Conservation (phyloP, 23 tunicate species). For the Trididemnum nubilum region DNA sequence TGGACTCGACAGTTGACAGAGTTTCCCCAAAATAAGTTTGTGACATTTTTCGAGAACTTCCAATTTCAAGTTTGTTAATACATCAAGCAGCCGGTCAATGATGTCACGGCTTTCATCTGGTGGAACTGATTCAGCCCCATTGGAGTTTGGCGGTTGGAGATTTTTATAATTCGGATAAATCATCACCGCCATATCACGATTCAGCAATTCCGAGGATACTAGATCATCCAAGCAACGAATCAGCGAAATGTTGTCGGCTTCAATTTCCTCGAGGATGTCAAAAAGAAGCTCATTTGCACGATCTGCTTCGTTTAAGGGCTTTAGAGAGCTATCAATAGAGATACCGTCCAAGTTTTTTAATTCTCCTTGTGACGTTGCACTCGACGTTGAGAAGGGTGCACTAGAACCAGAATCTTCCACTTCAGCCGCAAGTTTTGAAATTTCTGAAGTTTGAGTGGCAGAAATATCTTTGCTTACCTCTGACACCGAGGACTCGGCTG, state of each 20-base stretch:
- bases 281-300: constrained; percentile 56
- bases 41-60: constrained; percentile 46
- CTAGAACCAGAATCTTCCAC: no score
- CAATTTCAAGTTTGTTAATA: constrained; percentile 40
- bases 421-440: no score
- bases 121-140: background rate
- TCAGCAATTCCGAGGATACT: constrained; percentile 33
- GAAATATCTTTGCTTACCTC: no score
- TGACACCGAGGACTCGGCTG: no score
- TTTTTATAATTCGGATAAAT: constrained; percentile 30
- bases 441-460: no score
- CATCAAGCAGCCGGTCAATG: constrained; percentile 59
- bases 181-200: constrained; percentile 22
- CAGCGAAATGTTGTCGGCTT: constrained; percentile 61
- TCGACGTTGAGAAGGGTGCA: no score
- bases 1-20: constrained; percentile 60
- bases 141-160: background rate
- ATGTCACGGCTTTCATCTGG: background rate
- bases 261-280: constrained; percentile 77
- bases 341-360: no score
- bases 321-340: no score
- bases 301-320: constrained; percentile 42
- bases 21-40: constrained; percentile 43
- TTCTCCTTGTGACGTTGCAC: no score
- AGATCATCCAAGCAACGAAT: constrained; percentile 44